Base-by-base conservation (phyloP, 2,888 invertebrate species). In the Tetragonula carbonaria region DNA sequence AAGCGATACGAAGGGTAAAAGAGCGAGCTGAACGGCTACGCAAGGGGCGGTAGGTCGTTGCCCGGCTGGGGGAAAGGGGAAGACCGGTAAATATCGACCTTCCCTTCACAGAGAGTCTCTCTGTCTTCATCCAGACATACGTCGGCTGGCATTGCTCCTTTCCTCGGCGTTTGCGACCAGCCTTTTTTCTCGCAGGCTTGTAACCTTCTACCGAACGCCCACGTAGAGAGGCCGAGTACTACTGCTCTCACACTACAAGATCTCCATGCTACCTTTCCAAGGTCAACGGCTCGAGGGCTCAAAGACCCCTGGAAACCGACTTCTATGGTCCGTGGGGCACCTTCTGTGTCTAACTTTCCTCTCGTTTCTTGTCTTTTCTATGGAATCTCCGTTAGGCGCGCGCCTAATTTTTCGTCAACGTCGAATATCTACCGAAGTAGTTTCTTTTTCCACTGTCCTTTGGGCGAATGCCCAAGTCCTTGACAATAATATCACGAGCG, bases 71-170 rank as follows among this genome's bases (percentile, higher is more conserved):
- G 89, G 83, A 85, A 90, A 66, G 82, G 84, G 84, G 90, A 91
- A 92, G 90, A 92, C 90, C 91, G 92, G 91, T 91, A 91, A 93
- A 92, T 93, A 93, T 93, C 93, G 93, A 93, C 91, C 92, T 90
- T 91, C 90, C 89, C 90, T 90, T 91, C 88, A 85, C 85, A 82
- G 80, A 89, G 74, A 87, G 83, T 83, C 81, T 85, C 76, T 79
- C 75, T 79, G 75, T 86, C 88, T 85, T 78, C 86, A 84, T 87
- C 85, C 89, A 91, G 91, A 91, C 91, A 88, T 90, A 91, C 88
- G 88, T 87, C 90, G 85, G 74, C 84, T 82, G 86, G 76, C 77
- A 85, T 62, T 83, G 72, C 72, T 85, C 81, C 77, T 84, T 77
- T 55, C 74, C 65, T 57, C 70, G 33, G 8, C 80, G 55, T 66